These are phyloP conservation scores for Actias luna DNA, from an alignment of 2,888 invertebrate genomes.

Conservation along the genomic window DNA sequence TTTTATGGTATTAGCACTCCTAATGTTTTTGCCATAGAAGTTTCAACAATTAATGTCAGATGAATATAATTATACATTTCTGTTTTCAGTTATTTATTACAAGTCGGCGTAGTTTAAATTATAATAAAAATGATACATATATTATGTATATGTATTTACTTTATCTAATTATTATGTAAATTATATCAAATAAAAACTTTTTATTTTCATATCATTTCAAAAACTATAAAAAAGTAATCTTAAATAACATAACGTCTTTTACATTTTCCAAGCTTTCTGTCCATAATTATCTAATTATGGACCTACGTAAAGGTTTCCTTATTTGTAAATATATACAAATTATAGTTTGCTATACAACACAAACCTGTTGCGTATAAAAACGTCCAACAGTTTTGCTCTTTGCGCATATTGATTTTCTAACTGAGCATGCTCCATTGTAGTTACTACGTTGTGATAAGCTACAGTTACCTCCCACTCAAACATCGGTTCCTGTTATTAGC, in stretches of 20 bases:
- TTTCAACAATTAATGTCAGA: no score
- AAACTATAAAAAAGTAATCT: background rate
- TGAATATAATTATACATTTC: no score
- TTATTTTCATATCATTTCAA: background rate
- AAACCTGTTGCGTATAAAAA: constrained; percentile 58
- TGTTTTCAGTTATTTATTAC: background rate
- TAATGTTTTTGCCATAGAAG: no score
- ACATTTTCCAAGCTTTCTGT: background rate
- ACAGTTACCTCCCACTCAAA: constrained; percentile 58
- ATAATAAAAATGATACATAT: background rate
- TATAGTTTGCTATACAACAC: background rate
- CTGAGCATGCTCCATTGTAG: constrained; percentile 66
- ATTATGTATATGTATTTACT: background rate
- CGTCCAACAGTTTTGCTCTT: constrained; percentile 35
- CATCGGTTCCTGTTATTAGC: constrained; percentile 15
- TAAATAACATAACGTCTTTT: background rate
- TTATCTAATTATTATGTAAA: background rate
- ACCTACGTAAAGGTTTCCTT: background rate
- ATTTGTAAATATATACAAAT: background rate
- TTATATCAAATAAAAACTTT: background rate
- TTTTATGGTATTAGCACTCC: no score
- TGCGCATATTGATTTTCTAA: constrained; percentile 67
- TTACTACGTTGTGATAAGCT: constrained; percentile 59
- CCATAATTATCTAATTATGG: background rate
- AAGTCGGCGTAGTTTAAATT: background rate